These are phyloP conservation scores for Apolygus lucorum DNA, from an alignment of 1,140 invertebrate species.

Conservation along the genomic window DNA sequence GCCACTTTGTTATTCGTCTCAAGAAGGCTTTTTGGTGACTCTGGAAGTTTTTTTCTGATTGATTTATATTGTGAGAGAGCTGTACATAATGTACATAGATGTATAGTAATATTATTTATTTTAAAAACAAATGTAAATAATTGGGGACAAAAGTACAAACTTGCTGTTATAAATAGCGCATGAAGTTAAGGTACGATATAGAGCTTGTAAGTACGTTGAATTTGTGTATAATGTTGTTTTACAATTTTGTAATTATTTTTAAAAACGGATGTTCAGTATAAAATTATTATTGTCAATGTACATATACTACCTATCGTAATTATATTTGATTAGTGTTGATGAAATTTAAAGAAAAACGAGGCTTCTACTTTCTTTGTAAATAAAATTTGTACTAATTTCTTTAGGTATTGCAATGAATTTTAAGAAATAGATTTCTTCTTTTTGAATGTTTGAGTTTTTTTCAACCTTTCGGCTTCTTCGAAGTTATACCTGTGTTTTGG, in stretches of 20 bases:
- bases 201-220: neutral
- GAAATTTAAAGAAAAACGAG: neutral
- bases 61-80: neutral
- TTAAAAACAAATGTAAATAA: neutral
- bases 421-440: constrained; percentile 10
- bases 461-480: too few species aligned
- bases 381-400: constrained; percentile 6
- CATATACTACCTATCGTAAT: too few species aligned
- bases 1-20: neutral
- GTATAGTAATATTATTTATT: neutral
- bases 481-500: too few species aligned
- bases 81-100: neutral
- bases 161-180: constrained; percentile 6
- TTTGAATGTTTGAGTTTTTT: neutral
- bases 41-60: neutral
- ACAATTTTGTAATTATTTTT: constrained; percentile 15
- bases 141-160: constrained; percentile 5
- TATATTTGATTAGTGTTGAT: neutral
- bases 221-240: constrained; percentile 7
- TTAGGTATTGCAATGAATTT: constrained; percentile 5
- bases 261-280: too few species aligned
- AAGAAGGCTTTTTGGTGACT: neutral
- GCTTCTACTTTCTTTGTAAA: neutral
- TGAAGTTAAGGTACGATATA: neutral
- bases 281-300: too few species aligned